A percentile compares a stretch with the other conserved stretches of the same genome.
Evolutionary conservation across 2,113 vertebrate genomes (phyloP).

Genomic region (Psilopsiagon aymara): DNA sequence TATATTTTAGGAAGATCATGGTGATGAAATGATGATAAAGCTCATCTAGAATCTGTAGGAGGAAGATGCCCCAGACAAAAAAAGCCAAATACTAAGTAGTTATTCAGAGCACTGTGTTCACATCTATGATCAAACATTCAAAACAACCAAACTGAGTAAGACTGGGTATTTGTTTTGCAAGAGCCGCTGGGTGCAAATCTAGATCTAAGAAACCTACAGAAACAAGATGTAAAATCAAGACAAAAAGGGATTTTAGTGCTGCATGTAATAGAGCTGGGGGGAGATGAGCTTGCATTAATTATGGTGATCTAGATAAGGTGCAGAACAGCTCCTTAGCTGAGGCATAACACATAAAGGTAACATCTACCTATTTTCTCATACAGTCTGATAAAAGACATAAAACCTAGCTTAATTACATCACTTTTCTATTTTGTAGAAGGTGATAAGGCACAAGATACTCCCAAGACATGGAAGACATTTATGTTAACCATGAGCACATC

Average conservation of each 20-base stretch:
- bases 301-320: fast-evolving
- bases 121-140: neutral
- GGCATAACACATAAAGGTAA: neutral
- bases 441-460: neutral
- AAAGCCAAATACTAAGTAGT: neutral
- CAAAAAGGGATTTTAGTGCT: neutral
- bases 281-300: fast-evolving
- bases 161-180: neutral
- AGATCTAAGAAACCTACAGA: neutral
- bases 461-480: neutral
- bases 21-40: neutral
- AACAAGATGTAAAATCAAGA: neutral
- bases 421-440: neutral
- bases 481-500: neutral
- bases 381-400: fast-evolving
- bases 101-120: neutral
- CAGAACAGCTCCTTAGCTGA: fast-evolving
- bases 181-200: neutral
- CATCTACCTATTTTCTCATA: neutral
- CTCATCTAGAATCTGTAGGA: neutral
- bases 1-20: neutral
- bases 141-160: neutral
- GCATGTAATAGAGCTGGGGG: neutral
- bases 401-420: too few species aligned
- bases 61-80: neutral